A percentile compares a stretch with the other conserved stretches of the same genome.
Conservation (phyloP, 2,113 vertebrate genomes). For the Pollachius pollachius region DNA sequence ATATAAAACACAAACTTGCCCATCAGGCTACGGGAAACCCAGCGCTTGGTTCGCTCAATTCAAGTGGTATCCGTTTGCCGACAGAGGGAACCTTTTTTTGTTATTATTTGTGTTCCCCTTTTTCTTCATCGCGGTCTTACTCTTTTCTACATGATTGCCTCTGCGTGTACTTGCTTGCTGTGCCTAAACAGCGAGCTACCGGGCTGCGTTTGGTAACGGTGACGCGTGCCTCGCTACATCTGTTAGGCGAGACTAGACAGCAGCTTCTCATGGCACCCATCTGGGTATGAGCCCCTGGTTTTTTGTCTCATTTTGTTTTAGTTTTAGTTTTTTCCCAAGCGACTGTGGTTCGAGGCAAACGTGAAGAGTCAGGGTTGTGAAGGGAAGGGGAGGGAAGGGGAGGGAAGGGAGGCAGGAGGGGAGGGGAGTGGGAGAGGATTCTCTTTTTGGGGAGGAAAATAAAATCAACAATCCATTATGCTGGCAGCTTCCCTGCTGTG, state of each 20-base stretch:
- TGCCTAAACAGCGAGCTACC: slow-evolving; percentile 3
- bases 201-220: slow-evolving; percentile 20
- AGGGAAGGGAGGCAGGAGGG: not conserved
- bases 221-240: slow-evolving; percentile 19
- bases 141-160: slow-evolving; percentile 14
- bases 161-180: slow-evolving; percentile 8
- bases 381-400: slow-evolving; percentile 20
- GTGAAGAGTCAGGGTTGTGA: slow-evolving; percentile 21
- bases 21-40: slow-evolving; percentile 32
- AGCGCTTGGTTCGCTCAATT: slow-evolving; percentile 28
- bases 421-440: slow-evolving; percentile 33
- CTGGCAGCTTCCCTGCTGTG: slow-evolving; percentile 50
- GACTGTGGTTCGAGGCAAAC: slow-evolving; percentile 26
- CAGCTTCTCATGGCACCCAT: slow-evolving; percentile 2
- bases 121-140: slow-evolving; percentile 26
- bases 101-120: no score
- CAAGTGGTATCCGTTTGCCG: slow-evolving; percentile 33
- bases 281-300: slow-evolving; percentile 10
- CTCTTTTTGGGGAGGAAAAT: slow-evolving; percentile 26
- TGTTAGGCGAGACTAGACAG: not conserved
- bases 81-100: slow-evolving; percentile 27
- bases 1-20: slow-evolving; percentile 32
- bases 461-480: slow-evolving; percentile 66
- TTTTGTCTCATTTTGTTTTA: not conserved
- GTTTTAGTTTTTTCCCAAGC: not conserved